Evolutionary conservation across 2,113 vertebrate genomes (phyloP), one percentile per base, ranked within the genome.

Genomic region (Cichladusa arquata): DNA sequence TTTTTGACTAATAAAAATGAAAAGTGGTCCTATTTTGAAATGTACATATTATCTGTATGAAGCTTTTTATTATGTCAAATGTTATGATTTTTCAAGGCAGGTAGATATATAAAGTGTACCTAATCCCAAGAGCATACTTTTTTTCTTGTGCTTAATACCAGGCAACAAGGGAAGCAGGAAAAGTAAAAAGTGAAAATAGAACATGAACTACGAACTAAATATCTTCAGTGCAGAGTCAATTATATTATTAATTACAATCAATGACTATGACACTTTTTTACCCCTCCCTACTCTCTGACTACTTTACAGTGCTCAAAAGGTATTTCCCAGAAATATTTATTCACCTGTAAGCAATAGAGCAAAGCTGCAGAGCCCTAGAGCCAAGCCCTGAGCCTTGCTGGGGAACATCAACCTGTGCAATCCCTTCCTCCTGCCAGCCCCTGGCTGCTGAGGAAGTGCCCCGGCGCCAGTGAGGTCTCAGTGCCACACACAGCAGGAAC

Each of bases 1-100:
- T 58, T 85, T 91, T 76, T 90, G 92, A 94, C 50, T 73, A 86
- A 88, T 80, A 85, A 93, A 92, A 80, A 17, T 54, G 26, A 77
- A 87, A 88, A 76, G 0, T 72, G 40, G 69, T 95, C 16, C n/a
- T 71, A 29, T 53, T 82, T 61, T 72, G 29, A 86, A 91, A 87
- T 44, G 26, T 25, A 42, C 8, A 40, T 77, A 61, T 58, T 65
- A 82, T 87, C 42, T 62, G 1, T 26, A 70, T 73, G 70, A 90
- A 86, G 22, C 11, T 29, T 62, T 85, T 82, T 67, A 81, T 85
- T 85, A 62, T 56, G 29, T 86, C 58, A 91, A 51, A 83, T 33
- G 18, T n/a, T 48, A 38, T 53, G 40, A 81, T 48, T 78, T 87
- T 91, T 66, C 94, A 77, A 73, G 10, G 13, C 33, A 79, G 14